These are phyloP conservation scores for Eciton burchellii DNA, from an alignment of 1,140 invertebrate species.

Conservation along the genomic window DNA sequence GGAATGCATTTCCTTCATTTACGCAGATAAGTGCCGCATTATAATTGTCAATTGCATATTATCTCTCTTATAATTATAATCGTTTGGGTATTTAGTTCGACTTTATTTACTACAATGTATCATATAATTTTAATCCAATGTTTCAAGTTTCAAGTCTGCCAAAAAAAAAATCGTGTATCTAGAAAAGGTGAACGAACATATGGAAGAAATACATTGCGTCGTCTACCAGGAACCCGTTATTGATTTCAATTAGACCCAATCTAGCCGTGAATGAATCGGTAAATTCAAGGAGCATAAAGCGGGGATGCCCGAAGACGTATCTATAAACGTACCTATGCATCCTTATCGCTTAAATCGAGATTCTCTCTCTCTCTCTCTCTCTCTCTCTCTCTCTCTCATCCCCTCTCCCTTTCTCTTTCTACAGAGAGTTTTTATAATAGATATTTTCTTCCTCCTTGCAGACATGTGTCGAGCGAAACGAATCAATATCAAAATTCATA, in stretches of 20 bases:
- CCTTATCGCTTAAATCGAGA: too few species aligned
- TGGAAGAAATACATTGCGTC: background rate
- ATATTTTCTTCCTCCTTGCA: too few species aligned
- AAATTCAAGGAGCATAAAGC: background rate
- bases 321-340: too few species aligned
- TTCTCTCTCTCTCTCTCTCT: too few species aligned
- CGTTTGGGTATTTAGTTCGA: background rate
- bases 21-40: background rate
- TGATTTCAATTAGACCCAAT: conserved; percentile 44
- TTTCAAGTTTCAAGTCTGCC: too few species aligned
- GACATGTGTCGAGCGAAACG: too few species aligned
- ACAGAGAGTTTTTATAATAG: too few species aligned
- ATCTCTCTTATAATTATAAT: conserved; percentile 8
- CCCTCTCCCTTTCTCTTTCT: too few species aligned
- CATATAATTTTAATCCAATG: background rate
- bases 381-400: too few species aligned
- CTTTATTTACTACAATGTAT: background rate
- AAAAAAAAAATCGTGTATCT: background rate
- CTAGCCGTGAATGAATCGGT: background rate
- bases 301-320: background rate
- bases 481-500: too few species aligned
- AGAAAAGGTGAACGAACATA: background rate
- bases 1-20: too few species aligned
- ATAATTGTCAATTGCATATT: background rate
- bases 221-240: background rate